Evolutionary conservation across 53 echinoderm and acorn worm genomes (phyloP).

Genomic region (Patiria pectinifera): DNA sequence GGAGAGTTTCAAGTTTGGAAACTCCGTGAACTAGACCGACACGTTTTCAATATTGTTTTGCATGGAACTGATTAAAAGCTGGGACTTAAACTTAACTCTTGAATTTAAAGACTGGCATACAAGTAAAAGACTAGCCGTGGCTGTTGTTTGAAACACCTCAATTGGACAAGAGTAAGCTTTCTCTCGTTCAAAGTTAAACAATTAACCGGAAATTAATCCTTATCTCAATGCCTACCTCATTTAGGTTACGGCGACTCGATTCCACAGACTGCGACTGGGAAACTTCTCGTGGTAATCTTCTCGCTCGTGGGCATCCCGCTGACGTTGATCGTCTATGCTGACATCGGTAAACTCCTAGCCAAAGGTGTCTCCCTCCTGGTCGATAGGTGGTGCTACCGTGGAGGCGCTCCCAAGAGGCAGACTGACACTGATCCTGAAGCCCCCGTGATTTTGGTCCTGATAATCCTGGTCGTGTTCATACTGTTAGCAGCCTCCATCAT

Average conservation of each 20-base stretch:
- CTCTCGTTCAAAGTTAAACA: not conserved
- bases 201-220: not conserved
- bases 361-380: constrained; percentile 23
- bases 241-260: constrained; percentile 89
- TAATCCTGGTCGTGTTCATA: constrained; percentile 68
- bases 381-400: not conserved
- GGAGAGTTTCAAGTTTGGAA: too few species aligned
- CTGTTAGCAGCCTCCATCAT: constrained; percentile 56
- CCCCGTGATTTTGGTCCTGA: constrained; percentile 64
- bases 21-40: too few species aligned
- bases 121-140: too few species aligned
- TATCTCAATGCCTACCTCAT: not conserved
- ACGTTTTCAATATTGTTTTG: too few species aligned
- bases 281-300: constrained; percentile 72
- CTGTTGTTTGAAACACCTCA: too few species aligned
- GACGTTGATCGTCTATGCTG: constrained; percentile 74
- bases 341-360: constrained; percentile 82
- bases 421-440: not conserved
- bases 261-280: constrained; percentile 67
- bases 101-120: too few species aligned
- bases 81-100: too few species aligned
- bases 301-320: constrained; percentile 83
- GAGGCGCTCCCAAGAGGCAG: not conserved
- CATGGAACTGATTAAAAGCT: too few species aligned
- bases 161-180: not conserved